These are phyloP conservation scores for Zootoca vivipara DNA, from an alignment of 2,113 vertebrate species.

Conservation along the genomic window DNA sequence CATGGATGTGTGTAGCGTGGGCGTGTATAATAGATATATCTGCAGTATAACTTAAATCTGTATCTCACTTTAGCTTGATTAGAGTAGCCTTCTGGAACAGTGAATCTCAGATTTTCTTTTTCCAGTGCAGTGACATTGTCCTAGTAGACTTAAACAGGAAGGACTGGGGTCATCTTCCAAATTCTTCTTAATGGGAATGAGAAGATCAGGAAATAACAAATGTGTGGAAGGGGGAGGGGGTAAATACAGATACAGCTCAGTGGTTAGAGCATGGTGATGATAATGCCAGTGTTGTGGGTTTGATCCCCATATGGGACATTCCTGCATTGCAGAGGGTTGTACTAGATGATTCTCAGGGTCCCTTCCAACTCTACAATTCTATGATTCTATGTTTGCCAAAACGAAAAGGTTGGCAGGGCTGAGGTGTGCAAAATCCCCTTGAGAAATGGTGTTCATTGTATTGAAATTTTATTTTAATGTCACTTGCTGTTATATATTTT, in stretches of 20 bases:
- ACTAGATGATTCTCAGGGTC: too few species aligned
- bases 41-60: background rate
- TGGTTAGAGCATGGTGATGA: background rate
- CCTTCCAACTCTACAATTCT: too few species aligned
- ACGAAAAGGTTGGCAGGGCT: background rate
- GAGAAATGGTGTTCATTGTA: background rate
- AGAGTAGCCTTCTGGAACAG: background rate
- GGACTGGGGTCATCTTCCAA: background rate
- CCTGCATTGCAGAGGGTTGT: too few species aligned
- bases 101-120: background rate
- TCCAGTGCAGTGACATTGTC: background rate
- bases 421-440: background rate
- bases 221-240: background rate
- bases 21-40: background rate
- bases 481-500: background rate
- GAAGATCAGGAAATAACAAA: background rate
- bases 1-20: background rate
- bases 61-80: conserved; percentile 10
- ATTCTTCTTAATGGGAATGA: background rate
- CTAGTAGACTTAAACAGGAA: background rate
- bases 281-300: too few species aligned
- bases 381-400: background rate
- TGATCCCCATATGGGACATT: too few species aligned
- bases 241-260: background rate
- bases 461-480: background rate